Conservation (phyloP, 2,113 vertebrate genomes). For the Potamarius usumacintae region DNA sequence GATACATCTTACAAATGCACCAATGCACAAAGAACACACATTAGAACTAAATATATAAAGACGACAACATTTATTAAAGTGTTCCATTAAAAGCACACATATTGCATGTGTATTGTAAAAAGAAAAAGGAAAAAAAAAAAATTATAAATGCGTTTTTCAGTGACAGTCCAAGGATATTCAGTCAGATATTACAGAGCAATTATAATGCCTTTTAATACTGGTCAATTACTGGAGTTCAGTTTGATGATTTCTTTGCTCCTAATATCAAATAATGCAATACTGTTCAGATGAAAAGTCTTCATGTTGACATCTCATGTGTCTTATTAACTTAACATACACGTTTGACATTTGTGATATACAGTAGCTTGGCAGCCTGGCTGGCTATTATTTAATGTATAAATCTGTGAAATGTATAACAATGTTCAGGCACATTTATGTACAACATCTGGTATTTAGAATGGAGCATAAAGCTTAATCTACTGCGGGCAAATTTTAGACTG, state of each 20-base stretch:
- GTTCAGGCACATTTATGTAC: neutral
- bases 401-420: neutral
- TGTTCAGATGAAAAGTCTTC: neutral
- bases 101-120: slow-evolving; percentile 6
- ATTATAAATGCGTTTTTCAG: neutral
- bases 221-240: neutral
- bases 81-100: slow-evolving; percentile 6
- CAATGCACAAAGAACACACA: neutral
- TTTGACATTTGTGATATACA: neutral
- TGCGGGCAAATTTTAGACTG: slow-evolving; percentile 11
- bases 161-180: neutral
- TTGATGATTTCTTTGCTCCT: neutral
- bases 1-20: neutral
- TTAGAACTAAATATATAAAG: neutral
- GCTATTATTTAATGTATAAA: neutral
- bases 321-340: neutral
- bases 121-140: neutral
- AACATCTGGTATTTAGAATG: neutral
- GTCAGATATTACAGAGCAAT: neutral
- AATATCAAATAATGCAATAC: neutral
- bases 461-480: neutral
- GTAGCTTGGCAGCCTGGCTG: neutral
- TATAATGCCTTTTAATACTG: neutral
- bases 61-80: slow-evolving; percentile 28
- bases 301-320: neutral